Evolutionary conservation across 2,113 vertebrate species (phyloP).

Genomic region (Archocentrus centrarchus): DNA sequence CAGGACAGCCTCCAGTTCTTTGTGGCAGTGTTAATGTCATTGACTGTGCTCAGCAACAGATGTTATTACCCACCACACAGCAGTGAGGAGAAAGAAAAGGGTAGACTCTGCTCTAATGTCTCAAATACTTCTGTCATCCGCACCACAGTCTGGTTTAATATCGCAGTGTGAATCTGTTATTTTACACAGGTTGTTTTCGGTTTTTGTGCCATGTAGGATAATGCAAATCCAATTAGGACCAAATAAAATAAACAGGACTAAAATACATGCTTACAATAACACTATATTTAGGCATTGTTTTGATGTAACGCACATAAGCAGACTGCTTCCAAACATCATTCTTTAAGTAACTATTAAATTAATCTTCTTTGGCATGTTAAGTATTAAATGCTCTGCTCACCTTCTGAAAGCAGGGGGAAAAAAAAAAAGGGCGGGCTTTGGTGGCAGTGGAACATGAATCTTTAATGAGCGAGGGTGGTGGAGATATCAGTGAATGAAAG

Average conservation of each 20-base stretch:
- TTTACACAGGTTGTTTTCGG: background rate
- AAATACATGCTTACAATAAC: background rate
- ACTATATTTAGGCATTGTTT: slow-evolving; percentile 11
- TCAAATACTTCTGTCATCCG: background rate
- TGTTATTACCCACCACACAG: slow-evolving; percentile 27
- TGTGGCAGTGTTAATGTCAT: slow-evolving; percentile 16
- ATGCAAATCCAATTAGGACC: background rate
- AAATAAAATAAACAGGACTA: slow-evolving; percentile 1
- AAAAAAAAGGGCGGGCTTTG: background rate
- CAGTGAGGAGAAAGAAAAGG: slow-evolving; percentile 2
- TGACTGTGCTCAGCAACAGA: slow-evolving; percentile 34
- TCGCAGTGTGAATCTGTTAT: background rate
- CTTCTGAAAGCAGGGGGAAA: slow-evolving; percentile 34
- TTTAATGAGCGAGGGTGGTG: slow-evolving; percentile 69
- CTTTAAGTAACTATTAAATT: slow-evolving; percentile 34
- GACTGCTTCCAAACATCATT: slow-evolving; percentile 1
- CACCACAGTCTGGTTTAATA: background rate
- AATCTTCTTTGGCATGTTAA: background rate
- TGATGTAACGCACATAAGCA: slow-evolving; percentile 9
- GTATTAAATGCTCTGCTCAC: slow-evolving; percentile 42
- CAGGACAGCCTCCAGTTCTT: background rate
- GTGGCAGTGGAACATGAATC: slow-evolving; percentile 56
- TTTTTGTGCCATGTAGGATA: background rate
- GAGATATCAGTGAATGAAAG: slow-evolving; percentile 71
- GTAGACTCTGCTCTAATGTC: background rate